A percentile compares a stretch with the other conserved stretches of the same genome.
phyloP scores from a whole-genome alignment of 2,888 invertebrate species.

The Marronus borbonicus region DNA sequence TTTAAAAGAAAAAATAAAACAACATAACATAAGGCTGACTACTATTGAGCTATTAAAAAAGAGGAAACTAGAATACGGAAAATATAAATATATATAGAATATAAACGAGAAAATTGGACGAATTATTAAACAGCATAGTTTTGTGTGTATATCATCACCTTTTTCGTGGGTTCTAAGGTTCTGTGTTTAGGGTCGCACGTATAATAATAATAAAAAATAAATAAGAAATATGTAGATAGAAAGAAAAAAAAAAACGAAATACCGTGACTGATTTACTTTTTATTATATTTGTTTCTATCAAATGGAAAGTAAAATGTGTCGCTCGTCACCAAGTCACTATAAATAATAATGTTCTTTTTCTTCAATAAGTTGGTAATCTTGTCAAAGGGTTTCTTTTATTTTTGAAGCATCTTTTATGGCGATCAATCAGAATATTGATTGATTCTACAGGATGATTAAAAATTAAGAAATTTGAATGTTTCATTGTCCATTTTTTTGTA shows the following conservation, averaged over 20 bases:
- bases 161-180: slow-evolving; percentile 61
- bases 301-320: too few species aligned
- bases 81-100: slow-evolving; percentile 54
- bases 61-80: slow-evolving; percentile 56
- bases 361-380: too few species aligned
- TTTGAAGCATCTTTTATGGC: too few species aligned
- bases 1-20: slow-evolving; percentile 23
- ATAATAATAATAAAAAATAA: slow-evolving; percentile 24
- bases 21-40: slow-evolving; percentile 64
- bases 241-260: slow-evolving; percentile 18
- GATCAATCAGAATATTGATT: too few species aligned
- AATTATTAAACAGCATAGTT: slow-evolving; percentile 50
- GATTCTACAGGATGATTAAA: too few species aligned
- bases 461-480: too few species aligned
- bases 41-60: slow-evolving; percentile 60
- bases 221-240: slow-evolving; percentile 64
- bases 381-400: too few species aligned
- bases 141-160: slow-evolving; percentile 61
- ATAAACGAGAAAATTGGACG: too few species aligned
- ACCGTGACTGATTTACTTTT: neutral
- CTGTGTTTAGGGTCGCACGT: slow-evolving; percentile 64
- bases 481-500: too few species aligned
- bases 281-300: neutral
- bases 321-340: too few species aligned
- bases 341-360: too few species aligned